Conservation (phyloP, 2,797 vertebrate species). For the Dallia pectoralis region DNA sequence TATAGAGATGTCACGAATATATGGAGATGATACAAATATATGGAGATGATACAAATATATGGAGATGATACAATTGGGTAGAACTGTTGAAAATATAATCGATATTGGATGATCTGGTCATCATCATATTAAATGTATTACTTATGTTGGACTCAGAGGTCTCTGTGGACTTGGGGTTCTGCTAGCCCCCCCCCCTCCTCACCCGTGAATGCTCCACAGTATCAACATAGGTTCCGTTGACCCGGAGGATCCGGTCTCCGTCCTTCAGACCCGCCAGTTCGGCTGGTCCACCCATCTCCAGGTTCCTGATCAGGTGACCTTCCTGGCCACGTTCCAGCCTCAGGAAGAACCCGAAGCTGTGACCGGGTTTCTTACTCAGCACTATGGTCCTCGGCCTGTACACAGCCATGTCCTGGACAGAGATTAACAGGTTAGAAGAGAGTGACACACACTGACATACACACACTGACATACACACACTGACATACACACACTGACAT, state of each 20-base stretch:
- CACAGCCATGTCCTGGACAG: constrained; percentile 76
- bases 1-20: not conserved
- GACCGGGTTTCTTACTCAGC: constrained; percentile 77
- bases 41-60: not conserved
- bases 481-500: not conserved
- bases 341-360: constrained; percentile 88
- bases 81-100: not conserved
- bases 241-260: constrained; percentile 87
- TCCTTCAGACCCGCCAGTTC: constrained; percentile 89
- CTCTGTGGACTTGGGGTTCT: not conserved
- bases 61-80: not conserved
- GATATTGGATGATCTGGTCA: not conserved
- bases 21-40: too few relatives aligned
- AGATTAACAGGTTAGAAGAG: not conserved
- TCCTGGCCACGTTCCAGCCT: constrained; percentile 80
- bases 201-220: constrained; percentile 82
- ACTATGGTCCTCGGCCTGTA: constrained; percentile 79
- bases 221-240: constrained; percentile 88
- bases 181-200: not conserved
- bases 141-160: not conserved
- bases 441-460: not conserved
- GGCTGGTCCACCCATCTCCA: constrained; percentile 82
- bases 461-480: not conserved
- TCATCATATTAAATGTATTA: not conserved
- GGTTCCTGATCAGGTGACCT: constrained; percentile 87